phyloP scores from a whole-genome alignment of 2,113 vertebrate genomes.

The Harpagus bidentatus region DNA sequence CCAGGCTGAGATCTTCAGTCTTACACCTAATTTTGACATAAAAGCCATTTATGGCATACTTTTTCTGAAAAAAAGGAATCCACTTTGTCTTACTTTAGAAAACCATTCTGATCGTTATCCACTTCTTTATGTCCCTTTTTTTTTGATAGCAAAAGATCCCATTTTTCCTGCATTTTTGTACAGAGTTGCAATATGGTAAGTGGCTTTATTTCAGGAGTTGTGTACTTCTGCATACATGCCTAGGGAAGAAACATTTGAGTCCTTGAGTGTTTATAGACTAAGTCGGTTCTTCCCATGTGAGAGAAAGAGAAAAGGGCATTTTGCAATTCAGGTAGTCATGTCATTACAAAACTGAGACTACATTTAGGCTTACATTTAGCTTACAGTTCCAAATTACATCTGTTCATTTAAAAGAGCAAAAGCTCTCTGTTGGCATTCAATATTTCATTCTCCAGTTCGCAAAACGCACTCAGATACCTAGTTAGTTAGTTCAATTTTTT shows the following conservation, averaged over 20 bases:
- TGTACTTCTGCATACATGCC: background rate
- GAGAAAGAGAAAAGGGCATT: background rate
- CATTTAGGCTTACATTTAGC: background rate
- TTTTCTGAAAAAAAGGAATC: background rate
- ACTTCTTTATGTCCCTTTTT: background rate
- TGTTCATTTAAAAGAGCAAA: background rate
- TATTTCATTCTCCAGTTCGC: background rate
- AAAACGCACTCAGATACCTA: background rate
- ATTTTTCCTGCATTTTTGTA: background rate
- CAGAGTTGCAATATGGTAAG: background rate
- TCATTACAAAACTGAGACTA: background rate
- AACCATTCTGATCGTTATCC: rapidly evolving
- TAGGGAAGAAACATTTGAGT: background rate
- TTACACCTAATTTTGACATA: background rate
- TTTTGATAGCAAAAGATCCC: background rate
- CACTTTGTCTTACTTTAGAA: background rate
- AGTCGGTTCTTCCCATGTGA: background rate
- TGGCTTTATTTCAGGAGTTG: background rate
- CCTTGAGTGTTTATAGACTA: background rate
- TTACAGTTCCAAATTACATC: background rate
- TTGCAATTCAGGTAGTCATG: background rate
- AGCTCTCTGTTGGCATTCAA: background rate
- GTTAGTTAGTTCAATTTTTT: background rate
- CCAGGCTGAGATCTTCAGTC: background rate
- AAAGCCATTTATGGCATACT: background rate